Evolutionary conservation across 2,888 invertebrate genomes (phyloP), one percentile per base, ranked within the genome.

Genomic region (Dicyrtoma fusca): DNA sequence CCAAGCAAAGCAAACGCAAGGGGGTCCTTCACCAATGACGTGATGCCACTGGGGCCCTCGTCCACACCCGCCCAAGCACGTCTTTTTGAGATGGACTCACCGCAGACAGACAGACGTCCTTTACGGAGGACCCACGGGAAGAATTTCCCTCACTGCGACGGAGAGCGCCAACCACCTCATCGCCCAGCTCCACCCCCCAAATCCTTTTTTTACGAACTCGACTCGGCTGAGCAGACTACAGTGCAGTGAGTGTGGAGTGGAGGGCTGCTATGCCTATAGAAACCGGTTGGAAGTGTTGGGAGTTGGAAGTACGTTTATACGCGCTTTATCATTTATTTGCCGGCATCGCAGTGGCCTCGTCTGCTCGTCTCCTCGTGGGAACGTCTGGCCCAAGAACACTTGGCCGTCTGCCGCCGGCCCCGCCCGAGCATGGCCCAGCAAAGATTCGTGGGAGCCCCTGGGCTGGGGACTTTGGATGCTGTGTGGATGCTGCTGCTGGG

Each of bases 261-360:
- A n/a, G n/a, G n/a, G n/a, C n/a, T n/a, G n/a, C 25, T 25, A 57
- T 57, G 11, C 57, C 57, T 57, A 57, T 57, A 21, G 57, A 57
- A 57, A 57, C 57, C 57, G 57, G 57, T 57, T 25, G 23, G 53
- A 53, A 19, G 23, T 17, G 53, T 23, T 23, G 53, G 53, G n/a
- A n/a, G n/a, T n/a, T n/a, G n/a, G n/a, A n/a, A n/a, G n/a, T n/a
- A n/a, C n/a, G n/a, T n/a, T 34, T 34, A 34, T 34, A 34, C 34
- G 34, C 3, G 34, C 3, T 3, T n/a, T n/a, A n/a, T n/a, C n/a
- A n/a, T n/a, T n/a, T n/a, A n/a, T n/a, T n/a, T n/a, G n/a, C 57
- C 57, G 57, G 57, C 57, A n/a, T 34, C 8, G 34, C 34, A n/a
- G 6, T 19, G 23, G 3, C 34, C 34, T 34, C 34, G 8, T 34